Conservation (phyloP, 2,888 invertebrate species). For the Melieria omissa region DNA sequence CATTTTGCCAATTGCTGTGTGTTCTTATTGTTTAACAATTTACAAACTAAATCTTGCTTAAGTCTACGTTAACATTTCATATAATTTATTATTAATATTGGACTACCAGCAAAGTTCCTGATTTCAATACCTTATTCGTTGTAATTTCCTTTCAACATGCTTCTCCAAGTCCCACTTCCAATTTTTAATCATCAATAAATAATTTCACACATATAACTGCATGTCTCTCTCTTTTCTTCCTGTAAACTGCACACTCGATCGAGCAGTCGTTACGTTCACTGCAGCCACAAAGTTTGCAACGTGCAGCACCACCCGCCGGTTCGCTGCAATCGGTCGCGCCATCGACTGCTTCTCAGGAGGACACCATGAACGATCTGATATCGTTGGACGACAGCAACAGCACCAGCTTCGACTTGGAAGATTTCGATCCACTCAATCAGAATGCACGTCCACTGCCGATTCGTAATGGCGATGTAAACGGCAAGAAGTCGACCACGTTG, state of each 20-base stretch:
- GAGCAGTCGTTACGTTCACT: conserved; percentile 54
- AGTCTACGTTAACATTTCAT: too few species aligned
- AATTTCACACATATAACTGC: conserved; percentile 7
- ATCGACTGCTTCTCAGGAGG: conserved; percentile 50
- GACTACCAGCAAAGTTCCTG: too few species aligned
- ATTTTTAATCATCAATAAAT: neutral
- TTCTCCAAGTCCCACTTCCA: too few species aligned
- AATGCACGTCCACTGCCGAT: conserved; percentile 66
- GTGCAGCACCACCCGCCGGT: conserved; percentile 29
- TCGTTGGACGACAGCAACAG: conserved; percentile 75
- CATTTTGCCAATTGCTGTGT: too few species aligned
- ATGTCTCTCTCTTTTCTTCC: neutral
- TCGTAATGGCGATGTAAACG: conserved; percentile 26
- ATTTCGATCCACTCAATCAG: conserved; percentile 74
- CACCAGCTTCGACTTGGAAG: conserved; percentile 71
- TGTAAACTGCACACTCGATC: neutral
- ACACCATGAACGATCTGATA: conserved; percentile 73
- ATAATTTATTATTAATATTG: too few species aligned
- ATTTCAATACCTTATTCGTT: too few species aligned
- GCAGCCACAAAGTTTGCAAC: conserved; percentile 47
- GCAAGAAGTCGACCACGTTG: conserved; percentile 59
- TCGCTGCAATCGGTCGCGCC: conserved; percentile 40
- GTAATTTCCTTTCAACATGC: too few species aligned
- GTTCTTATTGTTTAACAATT: too few species aligned
- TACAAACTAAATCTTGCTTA: too few species aligned